Evolutionary conservation across 2,888 invertebrate species (phyloP).

Genomic region (Pseudoips prasinana): DNA sequence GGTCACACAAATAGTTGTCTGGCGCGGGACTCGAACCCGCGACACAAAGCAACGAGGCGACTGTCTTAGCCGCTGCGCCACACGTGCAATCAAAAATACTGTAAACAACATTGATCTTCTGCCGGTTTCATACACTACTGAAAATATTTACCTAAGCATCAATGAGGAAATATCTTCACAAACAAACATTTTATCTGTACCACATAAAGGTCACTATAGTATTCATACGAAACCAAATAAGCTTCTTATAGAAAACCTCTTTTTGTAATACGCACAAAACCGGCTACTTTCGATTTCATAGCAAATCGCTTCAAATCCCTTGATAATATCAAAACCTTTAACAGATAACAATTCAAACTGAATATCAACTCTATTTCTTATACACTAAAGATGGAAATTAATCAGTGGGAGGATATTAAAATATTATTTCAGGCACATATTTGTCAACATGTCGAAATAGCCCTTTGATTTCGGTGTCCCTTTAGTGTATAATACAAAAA

Average conservation of each 20-base stretch:
- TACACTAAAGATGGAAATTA: constrained; percentile 16
- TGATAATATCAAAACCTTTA: constrained; percentile 61
- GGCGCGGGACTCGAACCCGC: too few species aligned
- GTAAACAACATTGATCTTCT: too few species aligned
- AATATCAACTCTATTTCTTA: constrained; percentile 20
- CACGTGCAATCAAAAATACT: too few species aligned
- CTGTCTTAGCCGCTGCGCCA: too few species aligned
- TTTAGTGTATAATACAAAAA: constrained; percentile 52
- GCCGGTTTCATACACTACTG: too few species aligned
- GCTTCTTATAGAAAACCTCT: constrained; percentile 42
- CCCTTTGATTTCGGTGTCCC: constrained; percentile 74
- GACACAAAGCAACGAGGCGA: too few species aligned
- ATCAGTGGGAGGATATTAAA: constrained; percentile 19
- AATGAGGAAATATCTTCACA: too few species aligned
- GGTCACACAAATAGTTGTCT: too few species aligned
- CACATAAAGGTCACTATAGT: constrained; percentile 25
- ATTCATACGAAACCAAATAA: constrained; percentile 36
- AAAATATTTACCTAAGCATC: too few species aligned
- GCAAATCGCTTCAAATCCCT: constrained; percentile 71
- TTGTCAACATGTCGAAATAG: constrained; percentile 77
- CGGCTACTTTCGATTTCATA: constrained; percentile 58
- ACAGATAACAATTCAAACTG: constrained; percentile 17
- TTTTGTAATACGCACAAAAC: constrained; percentile 34
- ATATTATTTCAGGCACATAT: constrained; percentile 66
- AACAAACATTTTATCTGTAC: constrained; percentile 15